Conservation (phyloP, 1,140 invertebrate genomes). For the Psix sp. region DNA sequence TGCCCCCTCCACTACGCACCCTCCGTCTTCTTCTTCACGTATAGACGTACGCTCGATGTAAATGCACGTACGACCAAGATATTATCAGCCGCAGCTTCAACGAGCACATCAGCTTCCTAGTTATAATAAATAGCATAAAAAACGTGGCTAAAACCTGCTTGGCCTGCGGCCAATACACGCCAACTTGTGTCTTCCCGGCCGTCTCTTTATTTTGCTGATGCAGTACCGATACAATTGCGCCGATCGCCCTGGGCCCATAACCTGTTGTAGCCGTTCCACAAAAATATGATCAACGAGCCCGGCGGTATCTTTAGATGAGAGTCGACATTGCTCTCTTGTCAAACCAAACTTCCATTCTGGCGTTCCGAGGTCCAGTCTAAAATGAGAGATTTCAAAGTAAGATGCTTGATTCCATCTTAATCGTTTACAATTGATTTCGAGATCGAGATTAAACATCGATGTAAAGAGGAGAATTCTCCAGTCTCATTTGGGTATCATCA, state of each 20-base stretch:
- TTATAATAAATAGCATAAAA: conserved; percentile 74
- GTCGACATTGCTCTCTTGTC: no score
- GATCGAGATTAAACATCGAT: no score
- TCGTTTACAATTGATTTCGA: no score
- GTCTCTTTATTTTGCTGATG: conserved; percentile 32
- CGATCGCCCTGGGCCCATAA: conserved; percentile 51
- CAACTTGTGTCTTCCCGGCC: conserved; percentile 52
- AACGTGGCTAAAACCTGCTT: conserved; percentile 72
- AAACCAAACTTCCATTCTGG: no score
- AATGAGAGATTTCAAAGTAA: no score
- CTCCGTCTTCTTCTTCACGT: conserved; percentile 32
- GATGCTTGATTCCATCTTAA: no score
- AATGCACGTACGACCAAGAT: conserved; percentile 40
- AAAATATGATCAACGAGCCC: no score
- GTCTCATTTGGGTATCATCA: no score
- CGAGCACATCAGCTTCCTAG: conserved; percentile 70
- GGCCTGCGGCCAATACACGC: conserved; percentile 68
- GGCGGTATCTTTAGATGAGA: no score
- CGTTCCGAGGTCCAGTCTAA: no score
- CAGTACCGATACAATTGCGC: conserved; percentile 39
- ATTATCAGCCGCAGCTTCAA: conserved; percentile 61
- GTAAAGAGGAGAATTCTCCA: no score
- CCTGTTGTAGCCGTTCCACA: not conserved
- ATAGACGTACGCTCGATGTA: conserved; percentile 35
- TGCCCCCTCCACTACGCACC: conserved; percentile 37